Base-by-base conservation (phyloP, 1,140 invertebrate genomes). In the Orchesella cincta region DNA sequence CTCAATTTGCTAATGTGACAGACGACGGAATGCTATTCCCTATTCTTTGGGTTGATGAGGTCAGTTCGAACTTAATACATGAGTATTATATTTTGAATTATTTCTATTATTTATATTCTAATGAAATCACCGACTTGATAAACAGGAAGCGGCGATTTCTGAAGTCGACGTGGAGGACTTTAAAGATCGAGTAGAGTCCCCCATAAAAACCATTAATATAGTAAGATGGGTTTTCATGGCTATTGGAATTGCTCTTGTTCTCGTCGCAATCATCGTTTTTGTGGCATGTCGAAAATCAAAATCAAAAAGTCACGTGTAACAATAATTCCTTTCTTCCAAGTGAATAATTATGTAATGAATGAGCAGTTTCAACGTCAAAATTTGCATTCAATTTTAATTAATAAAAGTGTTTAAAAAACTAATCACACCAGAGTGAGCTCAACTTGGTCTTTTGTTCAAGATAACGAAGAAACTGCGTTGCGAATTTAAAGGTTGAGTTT, bases 11-110 rank as follows among this genome's bases (percentile, higher is more conserved):
- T 28, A 18, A 36, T 46, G 2, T 39, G 14, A 36, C 5, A 73
- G 26, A 35, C 2, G 23, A 16, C 8, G 36, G 8, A 35, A 8
- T 31, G 16, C 23, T 46, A 5, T 73, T 73, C 29, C 71, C 71
- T 3, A 14, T 73, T 3, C 8, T 73, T 14, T 73, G 71, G 71
- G 3, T 46, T 1, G 71, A 73, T 35, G 71, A 73, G 36, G 57
- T 64, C 12, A 26, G 8, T 64, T 8, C 5, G 23, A 26, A 46
- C 39, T 46, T 46, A 20, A 46, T n/a, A n/a, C n/a, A n/a, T n/a
- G n/a, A n/a, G n/a, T n/a, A n/a, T 46, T 46, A 46, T 12, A 46
- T 46, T 46, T 20, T 46, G 39, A 46, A 46, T 46, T 20, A 46
- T 12, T n/a, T 46, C 39, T 12, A 46, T 8, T 46, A 46, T 46